Evolutionary conservation across 1,140 invertebrate species (phyloP), one percentile per base, ranked within the genome.

Genomic region (Drosophila pectinifera): DNA sequence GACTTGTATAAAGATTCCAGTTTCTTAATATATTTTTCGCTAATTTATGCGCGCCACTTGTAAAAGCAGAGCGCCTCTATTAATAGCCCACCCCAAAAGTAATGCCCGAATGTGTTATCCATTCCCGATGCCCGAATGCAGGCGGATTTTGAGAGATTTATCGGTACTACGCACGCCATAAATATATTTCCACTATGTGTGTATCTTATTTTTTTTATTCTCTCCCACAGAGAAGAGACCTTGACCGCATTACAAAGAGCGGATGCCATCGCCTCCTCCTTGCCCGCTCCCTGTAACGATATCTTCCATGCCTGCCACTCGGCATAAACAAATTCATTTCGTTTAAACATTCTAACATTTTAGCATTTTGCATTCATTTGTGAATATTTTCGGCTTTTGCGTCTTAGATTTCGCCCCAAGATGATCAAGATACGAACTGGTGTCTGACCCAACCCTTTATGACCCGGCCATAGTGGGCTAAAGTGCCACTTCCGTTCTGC

Each of bases 11-110:
- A 53, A 20, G 43, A 13, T 57, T 53, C 14, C 22, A 26, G 18
- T 38, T 59, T 59, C 56, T 20, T 48, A 65, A 65, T 78, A 63
- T 55, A 10, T 83, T 56, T 20, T 55, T 75, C 72, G 84, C 83
- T 86, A 88, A 86, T 86, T 86, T 86, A 86, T 86, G 83, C 74
- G 63, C 57, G 72, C 70, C 83, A 86, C 82, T 86, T 86, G 82
- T 86, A 82, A 78, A 86, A 86, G 70, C 82, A 78, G 42, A 70
- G 48, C 64, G 49, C 26, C 6, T 31, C 67, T 86, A 86, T 73
- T 55, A 67, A 73, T 77, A 76, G 58, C 10, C 22, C 28, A 14
- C 43, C 43, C 39, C 11, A 22, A 55, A 39, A 43, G 14, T 46
- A 70, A 57, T 69, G 48, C 49, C 73, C 73, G 59, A 78, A 56